Evolutionary conservation across 1,140 invertebrate species (phyloP), one percentile per base, ranked within the genome.

Genomic region (Brachionus angularis): DNA sequence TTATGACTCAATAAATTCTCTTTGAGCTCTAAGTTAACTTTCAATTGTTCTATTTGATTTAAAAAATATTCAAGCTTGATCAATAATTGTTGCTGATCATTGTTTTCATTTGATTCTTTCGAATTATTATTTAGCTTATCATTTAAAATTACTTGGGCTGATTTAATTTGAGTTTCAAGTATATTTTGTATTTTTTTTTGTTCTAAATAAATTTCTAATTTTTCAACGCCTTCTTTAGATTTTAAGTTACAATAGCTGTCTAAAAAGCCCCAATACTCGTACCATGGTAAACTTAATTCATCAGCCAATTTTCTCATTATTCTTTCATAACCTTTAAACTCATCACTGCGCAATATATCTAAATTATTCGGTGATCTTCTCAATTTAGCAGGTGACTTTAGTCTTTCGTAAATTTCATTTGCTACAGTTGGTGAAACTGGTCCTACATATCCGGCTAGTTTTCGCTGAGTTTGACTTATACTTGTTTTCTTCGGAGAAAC

Each of bases 221-320:
- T 82, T 0, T 78, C 74, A 1, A 94, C 81, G 2, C 91, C 91
- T 71, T 88, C 86, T 0, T 81, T 75, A 0, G 86, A 86, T 0
- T 86, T 78, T 2, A 94, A 83, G 81, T 95, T 87, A 5, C 87
- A 84, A 78, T 89, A 92, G 4, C 84, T 85, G 74, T 89, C 86
- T 5, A 94, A 80, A 78, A 94, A 94, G 2, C 87, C 86, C 91
- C 91, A 95, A 78, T 90, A 91, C 77, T 95, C 92, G 73, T 86
- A 88, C 91, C 91, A 95, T n/a, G 84, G 82, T 0, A 92, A 83
- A 31, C 88, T 85, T 77, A 86, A 85, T 77, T 89, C 84, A 73
- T 86, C 84, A 2, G 91, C 91, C 73, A 93, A 76, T 71, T 86
- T 84, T 73, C 89, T 88, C 50, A 90, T 90, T 55, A 90, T 84